Percentiles rank a stretch among this genome's conserved stretches.
Evolutionary conservation across 2,888 invertebrate genomes (phyloP).

Genomic region (Axea sp.): DNA sequence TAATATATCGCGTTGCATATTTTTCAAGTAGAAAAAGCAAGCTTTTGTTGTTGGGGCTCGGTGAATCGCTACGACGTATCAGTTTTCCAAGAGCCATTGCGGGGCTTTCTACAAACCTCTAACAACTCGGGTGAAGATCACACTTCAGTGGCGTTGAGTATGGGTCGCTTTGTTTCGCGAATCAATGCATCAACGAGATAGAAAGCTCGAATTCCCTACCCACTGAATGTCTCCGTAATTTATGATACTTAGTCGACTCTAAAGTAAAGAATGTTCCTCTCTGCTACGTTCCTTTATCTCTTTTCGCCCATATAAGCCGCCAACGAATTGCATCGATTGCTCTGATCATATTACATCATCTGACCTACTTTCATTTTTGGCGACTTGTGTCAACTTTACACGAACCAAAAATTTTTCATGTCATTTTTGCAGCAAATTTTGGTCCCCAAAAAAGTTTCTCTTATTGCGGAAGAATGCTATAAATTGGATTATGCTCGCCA

Average conservation of each 20-base stretch:
- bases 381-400: constrained; percentile 48
- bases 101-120: constrained; percentile 53
- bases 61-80: constrained; percentile 51
- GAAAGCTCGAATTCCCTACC: constrained; percentile 38
- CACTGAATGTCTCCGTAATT: constrained; percentile 53
- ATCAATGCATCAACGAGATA: constrained; percentile 62
- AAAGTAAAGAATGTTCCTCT: constrained; percentile 51
- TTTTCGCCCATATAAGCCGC: constrained; percentile 46
- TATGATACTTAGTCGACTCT: constrained; percentile 56
- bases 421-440: constrained; percentile 30
- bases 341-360: constrained; percentile 55
- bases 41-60: constrained; percentile 39
- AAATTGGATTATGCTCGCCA: constrained; percentile 23
- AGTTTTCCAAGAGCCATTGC: constrained; percentile 59
- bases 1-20: constrained; percentile 56
- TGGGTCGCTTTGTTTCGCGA: constrained; percentile 59
- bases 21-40: constrained; percentile 50
- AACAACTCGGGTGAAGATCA: constrained; percentile 61
- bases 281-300: constrained; percentile 49
- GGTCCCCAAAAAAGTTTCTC: constrained; percentile 3
- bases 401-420: constrained; percentile 36
- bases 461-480: constrained; percentile 2
- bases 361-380: constrained; percentile 51
- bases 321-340: constrained; percentile 58
- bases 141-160: constrained; percentile 55